Conservation (phyloP, 37 sponge, comb jelly and placozoan genomes). For the Tethya wilhelma region DNA sequence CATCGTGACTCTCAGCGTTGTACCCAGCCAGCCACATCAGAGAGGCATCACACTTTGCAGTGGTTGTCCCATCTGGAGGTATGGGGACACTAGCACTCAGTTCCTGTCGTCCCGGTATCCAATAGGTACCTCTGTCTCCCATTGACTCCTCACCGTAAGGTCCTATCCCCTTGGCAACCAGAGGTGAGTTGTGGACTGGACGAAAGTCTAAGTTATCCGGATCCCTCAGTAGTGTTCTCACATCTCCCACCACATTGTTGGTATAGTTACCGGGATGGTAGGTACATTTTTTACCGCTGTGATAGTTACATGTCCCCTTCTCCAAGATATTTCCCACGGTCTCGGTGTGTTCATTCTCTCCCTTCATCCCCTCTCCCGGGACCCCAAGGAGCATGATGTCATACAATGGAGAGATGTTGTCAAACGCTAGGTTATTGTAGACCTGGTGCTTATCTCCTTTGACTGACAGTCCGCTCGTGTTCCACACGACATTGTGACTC, state of each 20-base stretch:
- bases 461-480: slow-evolving; percentile 12
- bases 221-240: slow-evolving; percentile 12
- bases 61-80: no score
- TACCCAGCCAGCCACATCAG: no score
- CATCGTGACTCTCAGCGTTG: no score
- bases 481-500: slow-evolving; percentile 22
- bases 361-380: slow-evolving; percentile 24
- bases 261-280: slow-evolving; percentile 15
- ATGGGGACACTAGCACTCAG: no score
- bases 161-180: background rate
- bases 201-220: slow-evolving; percentile 36
- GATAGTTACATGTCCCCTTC: slow-evolving; percentile 2
- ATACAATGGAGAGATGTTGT: background rate
- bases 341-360: slow-evolving; percentile 17
- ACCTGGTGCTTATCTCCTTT: slow-evolving; percentile 41
- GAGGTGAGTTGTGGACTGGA: slow-evolving; percentile 5
- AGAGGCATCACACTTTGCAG: no score
- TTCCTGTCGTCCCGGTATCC: no score
- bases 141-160: no score
- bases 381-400: slow-evolving; percentile 21
- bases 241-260: slow-evolving; percentile 22
- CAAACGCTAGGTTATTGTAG: slow-evolving; percentile 33
- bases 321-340: slow-evolving; percentile 8
- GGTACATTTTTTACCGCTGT: background rate
- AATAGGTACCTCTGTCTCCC: no score